These are phyloP conservation scores for Toxotes jaculatrix DNA, from an alignment of 2,113 vertebrate genomes.

Conservation along the genomic window DNA sequence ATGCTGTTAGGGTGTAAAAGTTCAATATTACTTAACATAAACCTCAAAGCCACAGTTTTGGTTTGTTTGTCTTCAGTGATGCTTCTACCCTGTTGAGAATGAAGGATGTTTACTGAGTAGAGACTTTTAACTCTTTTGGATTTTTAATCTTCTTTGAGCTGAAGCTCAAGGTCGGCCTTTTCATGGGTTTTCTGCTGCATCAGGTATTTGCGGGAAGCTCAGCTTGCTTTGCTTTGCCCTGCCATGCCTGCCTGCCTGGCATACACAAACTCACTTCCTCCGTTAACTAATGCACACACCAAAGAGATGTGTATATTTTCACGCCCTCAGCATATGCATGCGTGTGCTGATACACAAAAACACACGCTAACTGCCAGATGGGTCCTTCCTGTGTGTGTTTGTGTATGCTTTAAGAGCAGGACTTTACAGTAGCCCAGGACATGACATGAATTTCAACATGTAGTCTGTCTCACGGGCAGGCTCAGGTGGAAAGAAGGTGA, in stretches of 20 bases:
- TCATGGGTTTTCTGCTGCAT: constrained; percentile 70
- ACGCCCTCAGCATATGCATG: background rate
- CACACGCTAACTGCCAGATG: background rate
- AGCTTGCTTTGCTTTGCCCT: constrained; percentile 18
- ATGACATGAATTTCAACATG: constrained; percentile 35
- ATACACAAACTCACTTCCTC: constrained; percentile 38
- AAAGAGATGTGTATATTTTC: constrained; percentile 9
- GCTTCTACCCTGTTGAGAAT: constrained; percentile 8
- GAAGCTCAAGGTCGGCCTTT: constrained; percentile 64
- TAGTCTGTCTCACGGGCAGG: background rate
- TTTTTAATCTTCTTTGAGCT: constrained; percentile 57
- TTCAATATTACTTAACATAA: background rate
- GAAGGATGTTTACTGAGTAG: constrained; percentile 13
- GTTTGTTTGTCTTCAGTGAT: background rate
- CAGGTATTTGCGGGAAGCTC: constrained; percentile 64
- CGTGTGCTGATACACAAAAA: background rate
- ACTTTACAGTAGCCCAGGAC: constrained; percentile 27
- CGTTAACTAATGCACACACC: constrained; percentile 15
- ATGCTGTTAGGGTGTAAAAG: background rate
- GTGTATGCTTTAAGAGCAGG: constrained; percentile 13
- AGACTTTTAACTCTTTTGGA: constrained; percentile 6
- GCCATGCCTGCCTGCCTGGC: constrained; percentile 27
- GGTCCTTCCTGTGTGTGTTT: background rate
- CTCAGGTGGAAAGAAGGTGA: constrained; percentile 38
- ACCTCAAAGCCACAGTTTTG: background rate